Conservation (phyloP, 2,113 vertebrate species). For the Salvelinus alpinus region DNA sequence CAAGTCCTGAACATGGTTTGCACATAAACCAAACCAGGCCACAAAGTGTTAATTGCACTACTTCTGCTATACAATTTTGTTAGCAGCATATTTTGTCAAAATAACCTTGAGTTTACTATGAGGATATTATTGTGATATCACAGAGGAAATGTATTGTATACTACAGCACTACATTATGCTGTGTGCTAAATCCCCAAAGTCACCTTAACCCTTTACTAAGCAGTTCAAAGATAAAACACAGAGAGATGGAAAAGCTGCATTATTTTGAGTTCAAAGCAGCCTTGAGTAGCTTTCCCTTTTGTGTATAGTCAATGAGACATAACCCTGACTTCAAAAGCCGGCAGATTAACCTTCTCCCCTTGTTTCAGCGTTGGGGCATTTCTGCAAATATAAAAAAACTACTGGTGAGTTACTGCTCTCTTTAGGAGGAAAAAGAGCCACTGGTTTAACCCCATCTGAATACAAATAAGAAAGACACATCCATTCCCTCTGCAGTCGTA, state of each 20-base stretch:
- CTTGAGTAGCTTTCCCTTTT: neutral
- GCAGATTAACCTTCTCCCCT: slow-evolving; percentile 54
- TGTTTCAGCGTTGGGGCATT: slow-evolving; percentile 36
- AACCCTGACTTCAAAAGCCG: slow-evolving; percentile 60
- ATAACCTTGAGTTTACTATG: too few relatives aligned
- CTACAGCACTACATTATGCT: neutral
- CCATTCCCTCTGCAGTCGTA: neutral
- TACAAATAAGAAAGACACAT: neutral
- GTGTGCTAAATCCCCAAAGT: slow-evolving; percentile 39
- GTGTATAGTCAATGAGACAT: slow-evolving; percentile 53
- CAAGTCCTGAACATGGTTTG: neutral
- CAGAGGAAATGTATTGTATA: neutral
- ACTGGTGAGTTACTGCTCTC: slow-evolving; percentile 45
- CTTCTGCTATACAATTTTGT: neutral
- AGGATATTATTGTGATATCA: too few relatives aligned
- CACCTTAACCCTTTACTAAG: slow-evolving; percentile 50
- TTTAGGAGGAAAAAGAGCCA: slow-evolving; percentile 26
- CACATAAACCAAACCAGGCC: neutral
- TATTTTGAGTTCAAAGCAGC: slow-evolving; percentile 58
- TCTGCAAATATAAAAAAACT: slow-evolving; percentile 46
- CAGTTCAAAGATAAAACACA: slow-evolving; percentile 41
- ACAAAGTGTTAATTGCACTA: neutral
- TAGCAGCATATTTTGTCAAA: neutral
- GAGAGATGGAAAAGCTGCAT: slow-evolving; percentile 34
- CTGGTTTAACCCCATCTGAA: slow-evolving; percentile 8